Evolutionary conservation across 2,113 vertebrate species (phyloP), one percentile per base, ranked within the genome.

Genomic region (Cynocephalus volans): DNA sequence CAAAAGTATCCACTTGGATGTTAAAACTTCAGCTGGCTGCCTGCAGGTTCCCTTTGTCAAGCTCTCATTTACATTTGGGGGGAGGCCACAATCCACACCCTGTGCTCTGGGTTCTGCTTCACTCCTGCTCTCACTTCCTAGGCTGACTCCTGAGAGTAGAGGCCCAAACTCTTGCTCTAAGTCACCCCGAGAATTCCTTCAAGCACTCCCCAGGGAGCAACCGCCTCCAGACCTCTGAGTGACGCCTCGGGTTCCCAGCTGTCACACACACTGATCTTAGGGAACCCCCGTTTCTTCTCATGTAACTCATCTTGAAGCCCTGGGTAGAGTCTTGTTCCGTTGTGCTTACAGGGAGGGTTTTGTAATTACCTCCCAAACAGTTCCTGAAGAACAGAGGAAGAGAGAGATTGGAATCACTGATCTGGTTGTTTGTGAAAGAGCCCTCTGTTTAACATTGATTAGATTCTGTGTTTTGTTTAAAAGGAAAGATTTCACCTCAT

Each of bases 401-500:
- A 31, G 48, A 62, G 24, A 86, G 48, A 54, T 70, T 41, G 5
- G 31, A 88, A 52, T 45, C 11, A 0, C 8, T 56, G 92, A 76
- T 45, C 60, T 24, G 54, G 13, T 36, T 48, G 45, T 14, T 56
- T 72, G 36, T 14, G n/a, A 26, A 60, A 28, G 2, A 0, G 36
- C 31, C 56, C 31, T 56, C 24, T 50, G 64, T 10, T 77, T 31
- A 18, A 26, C 0, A 1, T 12, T 12, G 45, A 62, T 33, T 33
- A 33, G 3, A 4, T 77, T 84, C 28, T 77, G 7, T 58, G 23
- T 81, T 85, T 67, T 56, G 64, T 64, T 89, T 81, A 75, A 93
- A 82, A 85, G 62, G 8, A 87, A 93, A 69, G 14, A 12, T 52
- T 45, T 90, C 13, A 54, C n/a, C 41, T 92, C n/a, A 52, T 72